Evolutionary conservation across 2,888 invertebrate species (phyloP).

Genomic region (Platypus cylindrus): DNA sequence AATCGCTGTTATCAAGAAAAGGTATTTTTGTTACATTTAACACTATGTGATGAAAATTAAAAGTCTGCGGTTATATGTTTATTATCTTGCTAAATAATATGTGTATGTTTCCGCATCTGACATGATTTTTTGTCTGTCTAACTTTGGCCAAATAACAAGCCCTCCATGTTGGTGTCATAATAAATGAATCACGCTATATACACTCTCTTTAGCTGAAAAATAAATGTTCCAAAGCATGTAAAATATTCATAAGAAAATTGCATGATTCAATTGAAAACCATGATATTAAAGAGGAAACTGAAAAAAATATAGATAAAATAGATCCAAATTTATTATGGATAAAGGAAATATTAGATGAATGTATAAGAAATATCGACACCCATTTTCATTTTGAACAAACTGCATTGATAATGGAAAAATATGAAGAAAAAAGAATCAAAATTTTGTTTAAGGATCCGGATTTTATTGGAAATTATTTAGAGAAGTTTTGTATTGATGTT

Average conservation of each 20-base stretch:
- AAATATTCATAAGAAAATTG: constrained; percentile 13
- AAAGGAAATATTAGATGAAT: constrained; percentile 10
- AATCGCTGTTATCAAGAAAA: no score
- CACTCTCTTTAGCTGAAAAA: constrained; percentile 14
- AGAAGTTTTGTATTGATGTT: constrained; percentile 15
- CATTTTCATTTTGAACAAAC: constrained; percentile 12
- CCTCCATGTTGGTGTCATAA: not conserved
- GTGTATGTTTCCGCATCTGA: no score
- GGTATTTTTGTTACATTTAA: no score
- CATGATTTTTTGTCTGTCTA: no score
- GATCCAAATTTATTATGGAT: constrained; percentile 4
- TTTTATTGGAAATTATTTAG: constrained; percentile 17
- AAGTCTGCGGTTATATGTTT: no score
- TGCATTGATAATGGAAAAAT: constrained; percentile 8
- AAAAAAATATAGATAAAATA: not conserved
- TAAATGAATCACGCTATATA: not conserved
- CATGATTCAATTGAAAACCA: constrained; percentile 7
- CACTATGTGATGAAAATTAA: no score
- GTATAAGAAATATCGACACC: constrained; percentile 13
- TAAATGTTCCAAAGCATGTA: constrained; percentile 14
- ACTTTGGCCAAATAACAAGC: no score
- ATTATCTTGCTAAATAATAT: no score
- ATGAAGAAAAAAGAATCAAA: constrained; percentile 10
- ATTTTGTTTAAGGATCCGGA: constrained; percentile 16
- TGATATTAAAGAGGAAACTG: not conserved